Evolutionary conservation across 2,113 vertebrate genomes (phyloP).

Genomic region (Steatornis caripensis): DNA sequence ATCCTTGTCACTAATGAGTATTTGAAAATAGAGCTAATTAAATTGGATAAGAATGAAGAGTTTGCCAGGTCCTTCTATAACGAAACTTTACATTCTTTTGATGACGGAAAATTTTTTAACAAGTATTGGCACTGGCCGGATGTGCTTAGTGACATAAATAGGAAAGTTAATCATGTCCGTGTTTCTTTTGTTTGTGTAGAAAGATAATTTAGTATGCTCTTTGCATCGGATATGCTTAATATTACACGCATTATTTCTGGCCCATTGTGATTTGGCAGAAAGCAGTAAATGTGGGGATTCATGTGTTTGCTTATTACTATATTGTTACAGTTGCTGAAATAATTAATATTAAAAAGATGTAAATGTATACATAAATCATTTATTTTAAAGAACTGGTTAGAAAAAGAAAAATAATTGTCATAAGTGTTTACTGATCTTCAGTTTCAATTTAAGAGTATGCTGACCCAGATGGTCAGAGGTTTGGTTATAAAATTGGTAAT

Average conservation of each 20-base stretch:
- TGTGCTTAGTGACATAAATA: background rate
- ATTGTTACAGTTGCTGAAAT: background rate
- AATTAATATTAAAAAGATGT: no score
- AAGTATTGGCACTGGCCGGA: background rate
- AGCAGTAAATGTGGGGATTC: background rate
- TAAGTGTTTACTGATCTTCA: background rate
- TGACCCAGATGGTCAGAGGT: background rate
- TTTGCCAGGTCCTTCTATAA: constrained; percentile 32
- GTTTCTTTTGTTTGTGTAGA: background rate
- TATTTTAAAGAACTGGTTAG: background rate
- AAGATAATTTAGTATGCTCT: background rate
- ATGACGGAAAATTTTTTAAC: background rate
- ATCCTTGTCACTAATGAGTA: constrained; percentile 27
- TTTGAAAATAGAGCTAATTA: constrained; percentile 64
- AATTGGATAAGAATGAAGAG: background rate
- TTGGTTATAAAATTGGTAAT: background rate
- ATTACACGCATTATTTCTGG: background rate
- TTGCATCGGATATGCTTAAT: background rate
- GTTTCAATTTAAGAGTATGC: background rate
- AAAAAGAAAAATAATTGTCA: background rate
- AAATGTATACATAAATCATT: background rate
- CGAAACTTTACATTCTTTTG: constrained; percentile 6
- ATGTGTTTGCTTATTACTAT: background rate
- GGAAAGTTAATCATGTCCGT: background rate
- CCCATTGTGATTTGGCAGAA: background rate